These are phyloP conservation scores for Corynorhinus townsendii DNA, from an alignment of 2,113 vertebrate genomes.

Conservation along the genomic window DNA sequence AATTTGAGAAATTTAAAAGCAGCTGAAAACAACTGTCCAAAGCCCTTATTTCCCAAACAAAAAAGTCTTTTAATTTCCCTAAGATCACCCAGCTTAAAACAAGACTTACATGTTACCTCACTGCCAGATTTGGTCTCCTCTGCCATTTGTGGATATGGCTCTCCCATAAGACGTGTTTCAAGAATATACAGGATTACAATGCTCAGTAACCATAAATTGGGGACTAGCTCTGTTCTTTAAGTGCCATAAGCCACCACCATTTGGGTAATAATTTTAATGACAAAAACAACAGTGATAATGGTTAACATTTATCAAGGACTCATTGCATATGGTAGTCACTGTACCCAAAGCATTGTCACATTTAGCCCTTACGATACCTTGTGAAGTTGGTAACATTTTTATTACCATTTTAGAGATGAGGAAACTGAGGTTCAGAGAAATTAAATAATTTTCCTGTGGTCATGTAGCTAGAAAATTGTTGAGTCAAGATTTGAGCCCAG, in stretches of 20 bases:
- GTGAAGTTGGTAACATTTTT: background rate
- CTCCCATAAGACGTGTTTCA: background rate
- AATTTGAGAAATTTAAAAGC: background rate
- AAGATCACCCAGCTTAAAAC: background rate
- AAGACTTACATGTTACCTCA: background rate
- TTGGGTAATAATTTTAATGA: conserved; percentile 4
- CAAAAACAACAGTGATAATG: background rate
- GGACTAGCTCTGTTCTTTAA: background rate
- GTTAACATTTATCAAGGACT: background rate
- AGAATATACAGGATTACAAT: background rate
- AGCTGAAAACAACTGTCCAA: background rate
- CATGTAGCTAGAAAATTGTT: background rate
- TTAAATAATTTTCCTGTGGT: background rate
- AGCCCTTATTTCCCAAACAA: background rate
- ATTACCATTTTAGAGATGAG: background rate
- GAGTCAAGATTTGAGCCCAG: background rate
- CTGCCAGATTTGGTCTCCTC: background rate
- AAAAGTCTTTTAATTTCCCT: background rate
- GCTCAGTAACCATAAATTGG: background rate
- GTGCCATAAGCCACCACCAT: background rate
- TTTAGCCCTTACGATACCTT: background rate
- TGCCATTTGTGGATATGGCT: background rate
- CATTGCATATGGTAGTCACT: background rate
- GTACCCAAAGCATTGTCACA: background rate
- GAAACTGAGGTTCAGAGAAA: background rate